Evolutionary conservation across 2,113 vertebrate species (phyloP).

Genomic region (Cisticola juncidis): DNA sequence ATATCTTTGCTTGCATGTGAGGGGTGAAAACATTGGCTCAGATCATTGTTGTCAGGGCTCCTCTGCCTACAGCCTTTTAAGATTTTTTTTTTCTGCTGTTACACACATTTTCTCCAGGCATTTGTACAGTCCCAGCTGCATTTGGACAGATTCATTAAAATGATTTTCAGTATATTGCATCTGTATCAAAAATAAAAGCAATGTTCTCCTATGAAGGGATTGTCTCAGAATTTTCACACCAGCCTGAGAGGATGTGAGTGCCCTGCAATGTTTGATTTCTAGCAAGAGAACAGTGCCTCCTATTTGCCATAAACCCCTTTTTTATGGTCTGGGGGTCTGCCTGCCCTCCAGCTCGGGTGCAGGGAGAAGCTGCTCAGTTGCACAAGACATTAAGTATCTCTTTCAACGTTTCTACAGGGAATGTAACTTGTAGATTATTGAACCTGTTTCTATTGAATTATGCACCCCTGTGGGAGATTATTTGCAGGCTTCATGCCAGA

Average conservation of each 20-base stretch:
- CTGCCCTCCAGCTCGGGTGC: background rate
- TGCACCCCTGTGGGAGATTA: slow-evolving; percentile 35
- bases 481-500: slow-evolving; percentile 26
- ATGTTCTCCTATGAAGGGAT: background rate
- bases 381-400: background rate
- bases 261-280: background rate
- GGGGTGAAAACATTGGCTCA: background rate
- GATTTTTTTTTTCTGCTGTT: background rate
- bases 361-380: background rate
- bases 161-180: background rate
- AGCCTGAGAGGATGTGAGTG: background rate
- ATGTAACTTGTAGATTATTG: background rate
- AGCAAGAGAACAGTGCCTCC: background rate
- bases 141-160: background rate
- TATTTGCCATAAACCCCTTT: background rate
- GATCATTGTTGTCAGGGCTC: slow-evolving; percentile 2
- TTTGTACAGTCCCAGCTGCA: slow-evolving; percentile 1
- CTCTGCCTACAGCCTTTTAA: slow-evolving; percentile 1
- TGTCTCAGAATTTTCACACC: background rate
- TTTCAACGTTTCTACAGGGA: background rate
- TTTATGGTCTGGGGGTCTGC: background rate
- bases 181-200: background rate
- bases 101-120: background rate
- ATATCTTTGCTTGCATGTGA: background rate
- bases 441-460: background rate